Evolutionary conservation across 2,888 invertebrate genomes (phyloP), one percentile per base, ranked within the genome.

Genomic region (Pemphredon lugubris): DNA sequence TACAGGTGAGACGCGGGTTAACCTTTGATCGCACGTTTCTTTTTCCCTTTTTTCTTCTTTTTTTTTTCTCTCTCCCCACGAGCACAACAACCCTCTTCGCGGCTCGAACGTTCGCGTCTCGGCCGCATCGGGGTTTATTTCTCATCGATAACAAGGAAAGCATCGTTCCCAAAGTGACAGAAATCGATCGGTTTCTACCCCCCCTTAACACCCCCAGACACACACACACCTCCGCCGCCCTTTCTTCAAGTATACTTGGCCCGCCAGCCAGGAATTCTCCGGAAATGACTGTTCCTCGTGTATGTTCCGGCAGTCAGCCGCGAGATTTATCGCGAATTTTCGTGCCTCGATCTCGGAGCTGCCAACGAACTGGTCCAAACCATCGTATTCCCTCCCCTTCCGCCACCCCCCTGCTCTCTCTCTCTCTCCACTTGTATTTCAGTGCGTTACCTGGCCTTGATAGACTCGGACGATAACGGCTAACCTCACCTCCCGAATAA

Each of bases 291-390:
- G 65, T 71, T 79, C 79, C 81, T 60, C 77, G 59, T 73, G 81
- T 76, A 55, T 75, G 76, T 79, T 73, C 75, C 81, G 73, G 58
- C 63, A 74, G 70, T 79, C 81, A 51, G 71, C 69, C 59, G 53
- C 51, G 76, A 81, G 81, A 79, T 81, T 79, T 81, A 79, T 81
- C 75, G 79, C 63, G 76, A 68, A 79, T 66, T 79, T 71, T 81
- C 79, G 81, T 79, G 79, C 73, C 63, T 42, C 66, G 81, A 72
- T 81, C 79, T 59, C 61, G 70, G 45, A 9, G 51, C 21, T 13
- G 40, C 40, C 69, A 45, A 7, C 50, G 47, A 30, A 21, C 50
- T 14, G 71, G 54, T 50, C 61, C 51, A 45, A n/a, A 40, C 6
- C 40, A 16, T 2, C 40, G 4, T 34, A 11, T 32, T 21, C 23